phyloP scores from a whole-genome alignment of 2,113 vertebrate species.

The Desmodus rotundus region DNA sequence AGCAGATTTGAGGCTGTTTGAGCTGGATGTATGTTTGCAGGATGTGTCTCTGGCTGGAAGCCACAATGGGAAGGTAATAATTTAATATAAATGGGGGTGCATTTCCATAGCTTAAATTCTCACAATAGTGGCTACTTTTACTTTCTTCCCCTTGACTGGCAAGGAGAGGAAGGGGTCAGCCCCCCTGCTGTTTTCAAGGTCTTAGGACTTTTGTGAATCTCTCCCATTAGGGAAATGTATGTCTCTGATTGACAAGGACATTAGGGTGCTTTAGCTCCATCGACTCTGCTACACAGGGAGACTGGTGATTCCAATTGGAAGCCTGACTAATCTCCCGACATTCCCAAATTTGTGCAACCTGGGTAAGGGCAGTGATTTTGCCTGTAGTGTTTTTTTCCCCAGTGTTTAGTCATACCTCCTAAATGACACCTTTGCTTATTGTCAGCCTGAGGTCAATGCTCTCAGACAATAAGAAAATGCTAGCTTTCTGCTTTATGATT shows the following conservation, averaged over 20 bases:
- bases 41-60: not conserved
- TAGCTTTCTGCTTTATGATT: not conserved
- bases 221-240: not conserved
- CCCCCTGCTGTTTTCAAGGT: not conserved
- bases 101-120: not conserved
- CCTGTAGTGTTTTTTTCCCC: not conserved
- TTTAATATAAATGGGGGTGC: not conserved
- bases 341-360: not conserved
- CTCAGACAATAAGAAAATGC: not conserved
- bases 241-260: not conserved
- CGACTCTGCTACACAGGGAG: not conserved
- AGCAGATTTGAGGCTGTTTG: not conserved
- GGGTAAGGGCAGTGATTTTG: not conserved
- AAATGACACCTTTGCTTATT: conserved; percentile 1
- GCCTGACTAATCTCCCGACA: not conserved
- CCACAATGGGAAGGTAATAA: not conserved
- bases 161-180: not conserved
- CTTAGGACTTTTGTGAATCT: not conserved
- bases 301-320: not conserved
- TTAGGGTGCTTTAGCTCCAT: not conserved
- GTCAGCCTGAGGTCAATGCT: not conserved
- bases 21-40: not conserved
- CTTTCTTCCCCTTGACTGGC: not conserved
- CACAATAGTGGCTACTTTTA: not conserved
- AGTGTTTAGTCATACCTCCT: not conserved